phyloP scores from a whole-genome alignment of 2,113 vertebrate species.

The Argyrosomus japonicus region DNA sequence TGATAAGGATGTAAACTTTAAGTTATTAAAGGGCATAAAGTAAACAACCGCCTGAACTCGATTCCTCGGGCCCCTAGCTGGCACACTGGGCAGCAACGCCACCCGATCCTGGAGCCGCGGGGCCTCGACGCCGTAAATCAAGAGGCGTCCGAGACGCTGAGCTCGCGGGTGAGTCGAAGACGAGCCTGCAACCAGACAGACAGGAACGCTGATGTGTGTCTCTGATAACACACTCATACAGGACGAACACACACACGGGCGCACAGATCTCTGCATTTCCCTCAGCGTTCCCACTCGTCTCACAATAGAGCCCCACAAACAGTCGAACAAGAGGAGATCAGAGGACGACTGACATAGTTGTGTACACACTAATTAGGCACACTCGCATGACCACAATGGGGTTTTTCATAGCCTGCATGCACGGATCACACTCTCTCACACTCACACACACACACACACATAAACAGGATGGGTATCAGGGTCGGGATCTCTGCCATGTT shows the following conservation, averaged over 20 bases:
- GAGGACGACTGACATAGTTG: slow-evolving; percentile 72
- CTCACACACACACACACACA: slow-evolving; percentile 29
- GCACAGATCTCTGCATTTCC: slow-evolving; percentile 42
- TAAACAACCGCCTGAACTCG: slow-evolving; percentile 50
- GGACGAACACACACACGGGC: slow-evolving; percentile 27
- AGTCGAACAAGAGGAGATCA: slow-evolving; percentile 71
- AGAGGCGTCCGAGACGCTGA: slow-evolving; percentile 67
- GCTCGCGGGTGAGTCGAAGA: slow-evolving; percentile 49
- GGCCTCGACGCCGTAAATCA: slow-evolving; percentile 70
- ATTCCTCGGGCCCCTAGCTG: slow-evolving; percentile 29
- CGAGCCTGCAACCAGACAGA: slow-evolving; percentile 59
- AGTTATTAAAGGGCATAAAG: slow-evolving; percentile 59
- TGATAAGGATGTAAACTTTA: slow-evolving; percentile 43
- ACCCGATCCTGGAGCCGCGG: slow-evolving; percentile 67
- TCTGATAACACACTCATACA: slow-evolving; percentile 56
- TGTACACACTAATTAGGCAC: slow-evolving; percentile 84
- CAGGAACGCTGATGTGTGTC: slow-evolving; percentile 65
- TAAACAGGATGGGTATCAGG: slow-evolving; percentile 51
- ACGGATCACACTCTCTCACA: slow-evolving; percentile 48
- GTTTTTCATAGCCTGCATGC: slow-evolving; percentile 70
- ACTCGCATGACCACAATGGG: slow-evolving; percentile 77
- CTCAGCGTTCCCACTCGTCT: slow-evolving; percentile 66
- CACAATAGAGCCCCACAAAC: slow-evolving; percentile 74
- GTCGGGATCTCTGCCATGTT: slow-evolving; percentile 75
- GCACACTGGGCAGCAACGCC: slow-evolving; percentile 51